Evolutionary conservation across 2,888 invertebrate species (phyloP).

Genomic region (Cantharis flavilabris): DNA sequence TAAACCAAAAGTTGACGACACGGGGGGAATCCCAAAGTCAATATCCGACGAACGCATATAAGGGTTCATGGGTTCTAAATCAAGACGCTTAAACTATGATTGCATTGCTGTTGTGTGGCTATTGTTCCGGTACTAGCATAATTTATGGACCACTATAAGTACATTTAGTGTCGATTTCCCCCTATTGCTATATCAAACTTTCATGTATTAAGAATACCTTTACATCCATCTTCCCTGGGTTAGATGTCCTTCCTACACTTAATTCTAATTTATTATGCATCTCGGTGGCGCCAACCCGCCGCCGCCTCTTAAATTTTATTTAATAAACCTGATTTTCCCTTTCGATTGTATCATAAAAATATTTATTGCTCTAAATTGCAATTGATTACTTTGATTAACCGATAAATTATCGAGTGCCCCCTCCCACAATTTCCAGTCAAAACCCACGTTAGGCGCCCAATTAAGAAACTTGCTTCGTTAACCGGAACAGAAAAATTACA

Average conservation of each 20-base stretch:
- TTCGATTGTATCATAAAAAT: not conserved
- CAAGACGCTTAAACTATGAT: conserved; percentile 14
- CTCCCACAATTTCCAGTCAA: not conserved
- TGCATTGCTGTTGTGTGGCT: conserved; percentile 18
- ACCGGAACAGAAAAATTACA: not conserved
- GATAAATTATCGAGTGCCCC: not conserved
- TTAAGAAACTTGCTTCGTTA: not conserved
- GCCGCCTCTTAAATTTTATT: not conserved
- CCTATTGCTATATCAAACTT: conserved; percentile 26
- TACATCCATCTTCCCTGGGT: conserved; percentile 13
- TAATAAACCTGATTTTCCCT: not conserved
- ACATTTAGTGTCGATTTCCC: conserved; percentile 27
- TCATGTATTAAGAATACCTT: conserved; percentile 28
- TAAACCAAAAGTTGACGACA: not conserved
- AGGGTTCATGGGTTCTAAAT: conserved; percentile 7
- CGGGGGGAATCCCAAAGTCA: not conserved
- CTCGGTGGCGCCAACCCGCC: conserved; percentile 1
- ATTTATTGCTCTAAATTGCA: conserved; percentile 1
- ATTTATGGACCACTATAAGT: conserved; percentile 27
- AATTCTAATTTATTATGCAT: conserved; percentile 18
- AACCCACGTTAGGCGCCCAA: not conserved
- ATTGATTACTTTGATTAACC: not conserved
- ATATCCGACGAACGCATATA: conserved; percentile 8
- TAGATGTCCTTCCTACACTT: conserved; percentile 16
- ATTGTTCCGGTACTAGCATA: conserved; percentile 23